These are phyloP conservation scores for Setipinna tenuifilis DNA, from an alignment of 2,797 vertebrate species.

Conservation along the genomic window DNA sequence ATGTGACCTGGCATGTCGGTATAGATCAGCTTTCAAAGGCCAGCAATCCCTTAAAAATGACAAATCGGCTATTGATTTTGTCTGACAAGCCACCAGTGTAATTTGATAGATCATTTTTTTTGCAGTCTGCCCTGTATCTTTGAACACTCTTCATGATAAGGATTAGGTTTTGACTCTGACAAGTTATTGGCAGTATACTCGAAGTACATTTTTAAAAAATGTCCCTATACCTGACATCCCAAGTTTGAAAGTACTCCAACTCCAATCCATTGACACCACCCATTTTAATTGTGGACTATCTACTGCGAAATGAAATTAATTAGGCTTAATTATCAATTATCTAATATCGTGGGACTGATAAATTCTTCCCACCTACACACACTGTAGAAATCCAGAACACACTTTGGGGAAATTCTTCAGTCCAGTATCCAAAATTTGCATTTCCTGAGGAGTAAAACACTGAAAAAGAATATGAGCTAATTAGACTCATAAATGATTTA, in stretches of 20 bases:
- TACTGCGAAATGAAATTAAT: background rate
- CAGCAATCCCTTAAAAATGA: background rate
- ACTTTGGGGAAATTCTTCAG: background rate
- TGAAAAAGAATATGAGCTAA: background rate
- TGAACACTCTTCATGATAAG: background rate
- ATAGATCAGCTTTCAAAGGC: background rate
- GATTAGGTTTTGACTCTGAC: background rate
- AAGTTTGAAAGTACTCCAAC: too few species aligned
- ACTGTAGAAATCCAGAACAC: background rate
- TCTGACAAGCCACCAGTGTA: background rate
- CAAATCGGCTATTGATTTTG: background rate
- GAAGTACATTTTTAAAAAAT: background rate
- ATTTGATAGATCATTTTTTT: background rate
- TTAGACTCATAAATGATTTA: slow-evolving; percentile 13
- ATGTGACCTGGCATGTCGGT: background rate
- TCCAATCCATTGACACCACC: background rate
- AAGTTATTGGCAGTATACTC: background rate
- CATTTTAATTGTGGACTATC: background rate
- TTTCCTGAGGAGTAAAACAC: background rate
- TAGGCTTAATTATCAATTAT: background rate
- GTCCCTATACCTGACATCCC: too few species aligned
- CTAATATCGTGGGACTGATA: background rate
- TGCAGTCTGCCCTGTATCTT: background rate
- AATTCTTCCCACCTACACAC: background rate
- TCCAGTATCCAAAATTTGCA: background rate